Evolutionary conservation across 2,888 invertebrate species (phyloP), one percentile per base, ranked within the genome.

Genomic region (Liodrosophila aerea): DNA sequence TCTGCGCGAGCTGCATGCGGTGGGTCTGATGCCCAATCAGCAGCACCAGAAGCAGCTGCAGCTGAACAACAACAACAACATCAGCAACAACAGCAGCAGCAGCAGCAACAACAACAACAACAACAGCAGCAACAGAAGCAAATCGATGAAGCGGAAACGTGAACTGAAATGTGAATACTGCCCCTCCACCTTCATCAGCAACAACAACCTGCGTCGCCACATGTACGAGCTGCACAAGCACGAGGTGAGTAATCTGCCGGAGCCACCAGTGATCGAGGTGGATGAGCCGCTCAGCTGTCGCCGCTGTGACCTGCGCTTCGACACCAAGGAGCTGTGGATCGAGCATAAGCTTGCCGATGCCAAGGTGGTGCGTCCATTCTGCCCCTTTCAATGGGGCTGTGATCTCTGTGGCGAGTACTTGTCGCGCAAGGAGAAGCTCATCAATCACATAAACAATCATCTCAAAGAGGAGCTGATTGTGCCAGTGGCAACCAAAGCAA

Each of bases 381-480:
- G 89, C 18, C 88, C 90, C 58, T 90, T 89, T 72, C 90, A 90
- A 54, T 90, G 90, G 90, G 89, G 88, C 53, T 90, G 90, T 64
- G 90, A 90, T 51, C 77, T 90, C 40, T 90, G 90, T 53, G 89
- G 89, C 29, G 87, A 89, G 40, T 88, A 90, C 58, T 84, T 90
- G 47, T 90, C 90, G 18, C 87, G 90, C 31, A 90, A 90, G 44
- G 90, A 90, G 70, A 89, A 90, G 60, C 77, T 90, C 9, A 81
- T 90, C 43, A 89, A 90, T 75, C 90, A 90, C 64, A 88, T 90
- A 64, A 84, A 88, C 50, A 88, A 88, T 49, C 90, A 90, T 68
- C 84, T 90, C 50, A 89, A 88, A 52, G 89, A 89, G 58, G 76
- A 77, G 37, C 76, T 81, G 2, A 87, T 87, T 63, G 75, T 88